Conservation (phyloP, 2,888 invertebrate genomes). For the Ophion slaviceki region DNA sequence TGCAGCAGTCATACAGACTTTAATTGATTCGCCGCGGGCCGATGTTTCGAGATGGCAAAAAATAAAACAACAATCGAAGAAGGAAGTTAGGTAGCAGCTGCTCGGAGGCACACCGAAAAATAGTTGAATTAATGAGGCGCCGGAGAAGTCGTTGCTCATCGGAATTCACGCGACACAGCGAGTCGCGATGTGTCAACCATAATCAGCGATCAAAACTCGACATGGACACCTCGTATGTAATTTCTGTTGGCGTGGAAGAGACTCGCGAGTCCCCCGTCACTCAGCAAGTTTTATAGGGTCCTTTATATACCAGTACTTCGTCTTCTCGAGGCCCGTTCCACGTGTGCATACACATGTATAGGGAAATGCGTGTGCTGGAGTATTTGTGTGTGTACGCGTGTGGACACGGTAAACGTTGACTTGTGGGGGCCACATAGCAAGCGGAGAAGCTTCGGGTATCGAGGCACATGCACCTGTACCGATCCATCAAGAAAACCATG, state of each 20-base stretch:
- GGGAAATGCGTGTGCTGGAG: background rate
- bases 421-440: conserved; percentile 55
- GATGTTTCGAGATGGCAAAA: conserved; percentile 1
- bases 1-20: background rate
- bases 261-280: conserved; percentile 55
- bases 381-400: conserved; percentile 23
- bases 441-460: conserved; percentile 71
- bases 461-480: conserved; percentile 77
- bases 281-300: conserved; percentile 62
- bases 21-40: conserved; percentile 16
- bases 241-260: conserved; percentile 53
- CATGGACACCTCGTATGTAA: conserved; percentile 63
- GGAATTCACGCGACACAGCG: conserved; percentile 44
- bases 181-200: conserved; percentile 57
- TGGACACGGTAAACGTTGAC: conserved; percentile 69
- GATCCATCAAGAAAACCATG: conserved; percentile 74
- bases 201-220: conserved; percentile 59
- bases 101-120: conserved; percentile 30
- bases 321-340: conserved; percentile 22
- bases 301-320: conserved; percentile 36
- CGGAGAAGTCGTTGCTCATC: conserved; percentile 45
- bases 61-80: conserved; percentile 11
- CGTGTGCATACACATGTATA: conserved; percentile 22
- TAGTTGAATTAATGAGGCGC: conserved; percentile 65
- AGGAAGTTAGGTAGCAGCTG: conserved; percentile 31